Base-by-base conservation (phyloP, 1,140 invertebrate species). In the Choristoneura fumiferana region DNA sequence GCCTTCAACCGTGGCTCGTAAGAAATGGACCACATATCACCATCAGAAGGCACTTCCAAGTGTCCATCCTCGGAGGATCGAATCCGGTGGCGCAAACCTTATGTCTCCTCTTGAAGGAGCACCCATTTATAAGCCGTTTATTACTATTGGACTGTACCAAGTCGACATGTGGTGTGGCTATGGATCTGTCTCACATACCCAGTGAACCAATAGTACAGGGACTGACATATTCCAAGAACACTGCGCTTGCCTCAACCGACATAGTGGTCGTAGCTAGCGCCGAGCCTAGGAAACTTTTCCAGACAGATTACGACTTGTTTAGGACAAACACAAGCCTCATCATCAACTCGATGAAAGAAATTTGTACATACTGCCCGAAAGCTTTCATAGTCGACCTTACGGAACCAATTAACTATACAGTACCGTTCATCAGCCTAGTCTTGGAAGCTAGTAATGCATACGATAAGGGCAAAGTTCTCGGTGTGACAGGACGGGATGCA, bases 301-400 rank as follows among this genome's bases (percentile, higher is more conserved):
- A 49, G 17, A 12, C 43, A 18, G 43, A 49, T 18, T 49, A 49
- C 22, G 43, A 49, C 13, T 33, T 49, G 10, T 49, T 49, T 49
- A 49, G 22, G 14, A 18, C 17, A 9, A 49, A 49, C n/a, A 18
- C 43, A 4, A n/a, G 22, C 22, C 10, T 12, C 43, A 17, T 49
- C 10, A 33, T 49, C 4, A 15, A 22, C 0, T 18, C 43, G n/a
- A 13, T 29, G 6, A 17, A 49, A 22, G 43, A 49, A 49, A n/a
- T 49, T 1, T 49, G 43, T 49, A 8, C n/a, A 22, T 18, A 5
- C 0, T 49, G 43, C 10, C 43, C 43, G 17, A 18, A 49, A 1
- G 43, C 43, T 8, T 49, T 49, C 18, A 18, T 49, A 8, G 18
- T 49, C n/a, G 43, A 49, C 12, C 43, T 49, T 8, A 49, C 43